Evolutionary conservation across 2,797 vertebrate genomes (phyloP), one percentile per base, ranked within the genome.

Genomic region (Eutrigla gurnardus): DNA sequence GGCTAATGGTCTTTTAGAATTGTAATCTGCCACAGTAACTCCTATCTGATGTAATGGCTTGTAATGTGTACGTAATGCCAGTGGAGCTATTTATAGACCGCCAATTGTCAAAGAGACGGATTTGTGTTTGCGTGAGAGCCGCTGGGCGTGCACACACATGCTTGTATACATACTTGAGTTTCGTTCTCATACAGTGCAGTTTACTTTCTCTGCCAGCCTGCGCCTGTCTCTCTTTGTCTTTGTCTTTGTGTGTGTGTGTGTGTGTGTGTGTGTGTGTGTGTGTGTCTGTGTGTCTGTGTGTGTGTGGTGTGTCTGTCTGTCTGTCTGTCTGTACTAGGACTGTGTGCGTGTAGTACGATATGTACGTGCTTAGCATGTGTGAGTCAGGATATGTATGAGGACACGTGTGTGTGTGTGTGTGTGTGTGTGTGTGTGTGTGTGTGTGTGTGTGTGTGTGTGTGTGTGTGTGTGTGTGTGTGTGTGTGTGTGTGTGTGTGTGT

Each of bases 31-130:
- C 64, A 65, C 68, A 72, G 88, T 78, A 89, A 88, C 83, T 87
- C 73, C 77, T 74, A 69, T 90, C 91, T 93, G 88, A 93, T 93
- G 91, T 91, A 93, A 92, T 83, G 55, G 69, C 78, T 78, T 82
- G 88, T 88, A 90, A 92, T 88, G 75, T 77, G 76, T 84, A 73
- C 18, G 77, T 82, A 90, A 91, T 76, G 80, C 76, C 77, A 77
- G 70, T 46, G 33, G 70, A 85, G 69, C 88, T 91, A 92, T 92
- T 89, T 91, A 83, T 89, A 91, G 85, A 78, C 39, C 65, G 84
- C 73, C 70, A 73, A 59, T 64, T 81, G 68, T 76, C 74, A 69
- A n/a, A 70, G 69, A 75, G 70, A 76, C 83, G 74, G 72, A 72
- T 82, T 68, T 72, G 66, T 60, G 50, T 45, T 5, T 15, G 43